phyloP scores from a whole-genome alignment of 2,113 vertebrate genomes.

The Syngnathus typhle region DNA sequence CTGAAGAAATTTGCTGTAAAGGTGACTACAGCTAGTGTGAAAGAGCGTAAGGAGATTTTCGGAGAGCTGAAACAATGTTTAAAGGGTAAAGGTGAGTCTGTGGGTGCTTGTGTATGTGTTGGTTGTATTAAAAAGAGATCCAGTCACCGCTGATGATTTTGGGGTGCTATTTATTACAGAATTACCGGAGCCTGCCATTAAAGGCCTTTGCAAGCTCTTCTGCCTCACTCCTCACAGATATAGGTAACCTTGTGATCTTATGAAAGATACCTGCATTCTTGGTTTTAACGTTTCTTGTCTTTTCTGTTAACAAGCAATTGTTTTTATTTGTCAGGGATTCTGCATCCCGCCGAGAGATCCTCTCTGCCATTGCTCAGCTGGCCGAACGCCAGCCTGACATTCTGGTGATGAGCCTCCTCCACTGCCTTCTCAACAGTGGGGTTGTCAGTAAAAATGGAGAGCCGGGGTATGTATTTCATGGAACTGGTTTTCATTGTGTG shows the following conservation, averaged over 20 bases:
- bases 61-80: conserved; percentile 82
- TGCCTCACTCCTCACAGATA: conserved; percentile 94
- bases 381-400: conserved; percentile 83
- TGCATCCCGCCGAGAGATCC: conserved; percentile 84
- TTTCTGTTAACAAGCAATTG: background rate
- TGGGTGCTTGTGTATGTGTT: background rate
- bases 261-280: background rate
- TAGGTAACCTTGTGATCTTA: conserved; percentile 61
- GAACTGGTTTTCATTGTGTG: background rate
- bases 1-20: conserved; percentile 92
- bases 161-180: conserved; percentile 38
- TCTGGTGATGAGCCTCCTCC: conserved; percentile 81
- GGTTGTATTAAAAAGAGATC: background rate
- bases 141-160: background rate
- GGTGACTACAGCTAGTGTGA: conserved; percentile 91
- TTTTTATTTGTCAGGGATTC: conserved; percentile 74
- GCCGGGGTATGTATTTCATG: conserved; percentile 75
- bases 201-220: conserved; percentile 93
- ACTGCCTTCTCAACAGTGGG: conserved; percentile 82
- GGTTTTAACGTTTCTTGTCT: background rate
- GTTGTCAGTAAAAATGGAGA: conserved; percentile 74
- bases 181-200: conserved; percentile 85
- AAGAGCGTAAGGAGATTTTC: conserved; percentile 86
- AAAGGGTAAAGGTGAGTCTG: conserved; percentile 79
- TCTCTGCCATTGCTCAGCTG: conserved; percentile 80